Evolutionary conservation across 2,113 vertebrate species (phyloP).

Genomic region (Plectropomus leopardus): DNA sequence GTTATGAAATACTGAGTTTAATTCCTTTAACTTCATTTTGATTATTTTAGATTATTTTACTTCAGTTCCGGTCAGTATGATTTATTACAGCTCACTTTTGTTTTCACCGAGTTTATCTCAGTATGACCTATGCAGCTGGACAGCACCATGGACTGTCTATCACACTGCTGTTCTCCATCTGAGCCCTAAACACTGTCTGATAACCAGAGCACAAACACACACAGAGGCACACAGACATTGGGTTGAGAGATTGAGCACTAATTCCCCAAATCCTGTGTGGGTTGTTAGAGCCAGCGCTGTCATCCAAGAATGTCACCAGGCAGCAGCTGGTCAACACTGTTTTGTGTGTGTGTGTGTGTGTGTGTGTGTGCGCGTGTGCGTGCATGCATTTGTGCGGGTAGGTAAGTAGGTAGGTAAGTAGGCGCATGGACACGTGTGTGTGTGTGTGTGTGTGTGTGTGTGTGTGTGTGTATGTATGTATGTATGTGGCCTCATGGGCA

Average conservation of each 20-base stretch:
- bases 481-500: constrained; percentile 28
- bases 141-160: constrained; percentile 38
- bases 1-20: background rate
- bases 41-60: background rate
- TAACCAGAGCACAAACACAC: constrained; percentile 38
- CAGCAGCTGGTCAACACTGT: constrained; percentile 68
- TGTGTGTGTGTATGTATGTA: constrained; percentile 29
- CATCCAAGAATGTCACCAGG: constrained; percentile 69
- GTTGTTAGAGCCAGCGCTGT: constrained; percentile 65
- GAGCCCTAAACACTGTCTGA: constrained; percentile 59
- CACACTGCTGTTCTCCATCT: constrained; percentile 57
- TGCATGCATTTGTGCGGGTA: constrained; percentile 23
- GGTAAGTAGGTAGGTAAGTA: constrained; percentile 16
- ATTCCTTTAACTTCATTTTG: background rate
- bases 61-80: constrained; percentile 11
- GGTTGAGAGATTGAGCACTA: constrained; percentile 53
- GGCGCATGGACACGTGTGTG: constrained; percentile 11
- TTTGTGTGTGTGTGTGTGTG: constrained; percentile 21
- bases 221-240: constrained; percentile 13
- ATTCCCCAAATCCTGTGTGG: constrained; percentile 70
- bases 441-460: constrained; percentile 19
- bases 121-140: constrained; percentile 56
- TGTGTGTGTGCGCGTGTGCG: constrained; percentile 9
- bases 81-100: constrained; percentile 26
- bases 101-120: constrained; percentile 36